A percentile compares a stretch with the other conserved stretches of the same genome.
Evolutionary conservation across 2,888 invertebrate species (phyloP).

Genomic region (Meteorus cinctellus): DNA sequence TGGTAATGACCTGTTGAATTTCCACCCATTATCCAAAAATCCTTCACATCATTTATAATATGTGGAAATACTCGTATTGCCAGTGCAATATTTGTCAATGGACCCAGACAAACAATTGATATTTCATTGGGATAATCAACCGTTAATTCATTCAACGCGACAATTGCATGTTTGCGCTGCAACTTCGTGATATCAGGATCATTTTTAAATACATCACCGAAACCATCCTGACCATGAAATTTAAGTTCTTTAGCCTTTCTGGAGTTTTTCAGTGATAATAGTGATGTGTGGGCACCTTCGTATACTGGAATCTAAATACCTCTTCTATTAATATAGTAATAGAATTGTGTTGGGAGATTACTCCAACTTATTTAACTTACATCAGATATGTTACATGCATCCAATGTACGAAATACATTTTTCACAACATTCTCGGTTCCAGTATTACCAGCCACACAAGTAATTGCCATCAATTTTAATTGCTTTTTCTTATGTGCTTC

Average conservation of each 20-base stretch:
- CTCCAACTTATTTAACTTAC: constrained; percentile 73
- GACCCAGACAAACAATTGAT: constrained; percentile 80
- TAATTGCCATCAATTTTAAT: constrained; percentile 80
- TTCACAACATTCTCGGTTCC: constrained; percentile 79
- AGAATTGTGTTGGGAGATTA: not conserved
- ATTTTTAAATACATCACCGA: constrained; percentile 78
- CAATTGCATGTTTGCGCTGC: constrained; percentile 77
- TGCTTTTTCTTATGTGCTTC: constrained; percentile 74
- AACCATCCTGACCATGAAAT: constrained; percentile 82
- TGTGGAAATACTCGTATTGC: constrained; percentile 81
- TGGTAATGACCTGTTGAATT: constrained; percentile 78
- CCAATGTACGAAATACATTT: constrained; percentile 82
- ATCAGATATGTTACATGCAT: constrained; percentile 77
- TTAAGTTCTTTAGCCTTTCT: constrained; percentile 65
- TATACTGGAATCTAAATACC: constrained; percentile 81
- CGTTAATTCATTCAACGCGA: constrained; percentile 78
- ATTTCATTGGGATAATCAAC: constrained; percentile 76
- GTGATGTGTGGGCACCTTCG: constrained; percentile 77
- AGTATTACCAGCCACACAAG: constrained; percentile 86
- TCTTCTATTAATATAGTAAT: constrained; percentile 16
- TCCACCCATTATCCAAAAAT: constrained; percentile 86
- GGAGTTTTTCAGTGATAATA: constrained; percentile 70
- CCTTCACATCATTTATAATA: constrained; percentile 79
- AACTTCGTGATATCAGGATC: constrained; percentile 73
- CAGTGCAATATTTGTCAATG: constrained; percentile 87